phyloP scores from a whole-genome alignment of 2,797 vertebrate species.

The Macropodus opercularis region DNA sequence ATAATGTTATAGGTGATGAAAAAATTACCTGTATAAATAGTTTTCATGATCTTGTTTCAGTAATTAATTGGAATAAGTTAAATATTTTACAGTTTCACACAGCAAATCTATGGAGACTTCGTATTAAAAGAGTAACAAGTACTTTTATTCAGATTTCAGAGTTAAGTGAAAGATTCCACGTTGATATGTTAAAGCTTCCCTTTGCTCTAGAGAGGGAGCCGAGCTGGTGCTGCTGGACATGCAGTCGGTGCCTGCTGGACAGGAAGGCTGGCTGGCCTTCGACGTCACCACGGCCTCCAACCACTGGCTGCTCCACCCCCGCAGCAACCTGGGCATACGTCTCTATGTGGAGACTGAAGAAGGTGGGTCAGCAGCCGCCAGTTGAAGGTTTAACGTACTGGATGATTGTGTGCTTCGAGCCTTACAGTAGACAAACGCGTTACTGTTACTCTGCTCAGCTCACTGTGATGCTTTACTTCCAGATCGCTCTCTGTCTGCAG shows the following conservation, averaged over 20 bases:
- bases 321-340: conserved; percentile 89
- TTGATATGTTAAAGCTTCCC: background rate
- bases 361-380: conserved; percentile 73
- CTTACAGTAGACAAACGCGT: no score
- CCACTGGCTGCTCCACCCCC: conserved; percentile 88
- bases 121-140: no score
- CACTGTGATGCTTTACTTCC: background rate
- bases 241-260: conserved; percentile 87
- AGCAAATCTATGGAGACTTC: no score
- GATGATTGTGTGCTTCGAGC: no score
- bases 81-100: no score
- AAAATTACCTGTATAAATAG: no score
- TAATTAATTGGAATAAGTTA: no score
- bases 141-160: no score
- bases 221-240: conserved; percentile 93
- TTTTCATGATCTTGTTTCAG: no score
- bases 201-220: conserved; percentile 82
- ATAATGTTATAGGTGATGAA: no score
- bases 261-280: conserved; percentile 95
- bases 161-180: background rate
- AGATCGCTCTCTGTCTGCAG: conserved; percentile 91
- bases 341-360: conserved; percentile 94
- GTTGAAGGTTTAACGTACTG: no score
- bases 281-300: conserved; percentile 92
- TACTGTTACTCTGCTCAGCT: no score